These are phyloP conservation scores for Esox lucius DNA, from an alignment of 2,797 vertebrate species.

Conservation along the genomic window DNA sequence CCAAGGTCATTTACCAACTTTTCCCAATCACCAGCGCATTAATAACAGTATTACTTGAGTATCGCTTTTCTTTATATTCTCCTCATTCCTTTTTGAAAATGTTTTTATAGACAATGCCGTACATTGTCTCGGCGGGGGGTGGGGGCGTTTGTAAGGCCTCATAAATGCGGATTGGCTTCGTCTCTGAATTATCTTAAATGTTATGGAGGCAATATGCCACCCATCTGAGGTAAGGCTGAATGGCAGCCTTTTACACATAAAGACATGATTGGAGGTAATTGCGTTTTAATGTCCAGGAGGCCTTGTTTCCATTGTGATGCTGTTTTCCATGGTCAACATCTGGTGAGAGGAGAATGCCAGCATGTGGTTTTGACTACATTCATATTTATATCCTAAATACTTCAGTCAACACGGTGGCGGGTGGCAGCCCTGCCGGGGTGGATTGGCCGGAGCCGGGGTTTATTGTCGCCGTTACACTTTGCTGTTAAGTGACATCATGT, in stretches of 20 bases:
- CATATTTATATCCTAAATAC: constrained; percentile 62
- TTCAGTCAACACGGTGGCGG: constrained; percentile 62
- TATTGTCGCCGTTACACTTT: constrained; percentile 68
- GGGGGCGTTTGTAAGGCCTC: constrained; percentile 20
- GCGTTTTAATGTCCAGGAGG: constrained; percentile 67
- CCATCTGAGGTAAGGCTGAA: constrained; percentile 62
- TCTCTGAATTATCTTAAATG: constrained; percentile 37
- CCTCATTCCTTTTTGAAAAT: not conserved
- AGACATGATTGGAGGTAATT: constrained; percentile 70
- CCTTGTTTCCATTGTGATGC: constrained; percentile 47
- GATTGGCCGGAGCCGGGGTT: constrained; percentile 39
- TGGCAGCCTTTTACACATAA: constrained; percentile 59
- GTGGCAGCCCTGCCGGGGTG: not conserved
- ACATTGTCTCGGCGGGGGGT: constrained; percentile 7
- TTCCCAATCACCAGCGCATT: constrained; percentile 48
- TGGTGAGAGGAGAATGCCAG: constrained; percentile 57
- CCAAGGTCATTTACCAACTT: constrained; percentile 18
- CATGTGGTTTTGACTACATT: constrained; percentile 71
- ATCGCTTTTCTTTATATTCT: constrained; percentile 7
- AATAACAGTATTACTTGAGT: constrained; percentile 29
- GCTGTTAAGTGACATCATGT: constrained; percentile 69
- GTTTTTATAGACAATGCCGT: constrained; percentile 14
- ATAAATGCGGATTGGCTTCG: constrained; percentile 41
- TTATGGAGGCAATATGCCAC: constrained; percentile 50
- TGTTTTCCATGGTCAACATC: constrained; percentile 61